phyloP scores from a whole-genome alignment of 2,797 vertebrate genomes.

The Potorous gilbertii region DNA sequence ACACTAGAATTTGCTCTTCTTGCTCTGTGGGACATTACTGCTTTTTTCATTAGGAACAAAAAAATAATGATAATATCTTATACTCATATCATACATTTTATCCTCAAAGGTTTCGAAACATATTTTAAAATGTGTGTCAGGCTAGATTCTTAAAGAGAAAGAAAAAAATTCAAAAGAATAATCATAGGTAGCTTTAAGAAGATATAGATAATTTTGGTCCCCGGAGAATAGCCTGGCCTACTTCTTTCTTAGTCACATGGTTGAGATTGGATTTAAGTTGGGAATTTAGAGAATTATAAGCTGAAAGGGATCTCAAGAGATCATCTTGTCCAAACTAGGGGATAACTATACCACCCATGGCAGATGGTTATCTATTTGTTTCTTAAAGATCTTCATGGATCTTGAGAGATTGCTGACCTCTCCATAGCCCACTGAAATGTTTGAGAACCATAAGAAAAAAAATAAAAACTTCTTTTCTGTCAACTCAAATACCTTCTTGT shows the following conservation, averaged over 20 bases:
- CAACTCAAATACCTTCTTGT: not conserved
- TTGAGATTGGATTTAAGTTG: not conserved
- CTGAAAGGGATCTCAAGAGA: not conserved
- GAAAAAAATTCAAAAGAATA: not conserved
- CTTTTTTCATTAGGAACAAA: not conserved
- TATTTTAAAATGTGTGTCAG: not conserved
- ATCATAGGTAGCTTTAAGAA: not conserved
- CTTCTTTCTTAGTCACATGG: not conserved
- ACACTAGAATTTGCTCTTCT: not conserved
- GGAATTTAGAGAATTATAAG: not conserved
- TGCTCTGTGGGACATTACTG: not conserved
- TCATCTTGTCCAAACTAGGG: not conserved
- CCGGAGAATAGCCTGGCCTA: not conserved
- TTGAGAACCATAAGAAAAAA: not conserved
- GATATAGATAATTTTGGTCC: not conserved
- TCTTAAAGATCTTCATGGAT: not conserved
- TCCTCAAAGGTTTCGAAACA: not conserved
- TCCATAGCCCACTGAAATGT: not conserved
- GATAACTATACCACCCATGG: not conserved
- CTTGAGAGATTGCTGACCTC: not conserved
- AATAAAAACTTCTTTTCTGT: not conserved
- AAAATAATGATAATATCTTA: slow-evolving; percentile 1
- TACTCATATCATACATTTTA: not conserved
- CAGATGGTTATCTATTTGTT: not conserved
- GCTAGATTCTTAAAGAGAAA: not conserved